Conservation (phyloP, 1,140 invertebrate species). For the Sycobia sp. region DNA sequence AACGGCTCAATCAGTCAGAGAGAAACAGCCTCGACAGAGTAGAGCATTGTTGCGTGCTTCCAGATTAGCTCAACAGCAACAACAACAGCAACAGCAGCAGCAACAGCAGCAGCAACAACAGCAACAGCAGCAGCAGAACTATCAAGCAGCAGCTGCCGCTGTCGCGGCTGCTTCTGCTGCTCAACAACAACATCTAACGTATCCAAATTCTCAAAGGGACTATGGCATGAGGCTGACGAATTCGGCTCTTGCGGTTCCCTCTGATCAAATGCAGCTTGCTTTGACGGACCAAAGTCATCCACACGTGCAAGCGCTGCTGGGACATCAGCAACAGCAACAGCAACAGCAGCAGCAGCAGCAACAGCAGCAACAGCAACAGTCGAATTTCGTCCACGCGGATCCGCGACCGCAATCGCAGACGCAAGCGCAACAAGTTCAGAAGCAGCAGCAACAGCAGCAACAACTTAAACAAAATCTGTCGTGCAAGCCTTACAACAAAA, state of each 20-base stretch:
- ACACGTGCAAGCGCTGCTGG: conserved; percentile 29
- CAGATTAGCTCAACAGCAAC: conserved; percentile 46
- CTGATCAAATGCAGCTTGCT: conserved; percentile 14
- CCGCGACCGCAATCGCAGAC: conserved; percentile 28
- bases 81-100: conserved; percentile 20
- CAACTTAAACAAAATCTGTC: conserved; percentile 12
- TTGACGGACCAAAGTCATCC: conserved; percentile 8
- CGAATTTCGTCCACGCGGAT: conserved; percentile 39
- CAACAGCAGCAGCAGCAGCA: conserved; percentile 23
- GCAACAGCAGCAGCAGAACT: conserved; percentile 17
- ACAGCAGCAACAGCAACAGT: conserved; percentile 28
- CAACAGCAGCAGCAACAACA: conserved; percentile 23
- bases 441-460: conserved; percentile 14
- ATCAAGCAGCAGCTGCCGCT: not conserved
- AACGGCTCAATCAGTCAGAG: conserved; percentile 37
- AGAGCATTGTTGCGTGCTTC: conserved; percentile 44
- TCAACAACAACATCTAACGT: conserved; percentile 42
- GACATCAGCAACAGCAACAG: not conserved
- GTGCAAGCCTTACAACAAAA: conserved; percentile 48
- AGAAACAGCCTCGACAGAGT: conserved; percentile 48
- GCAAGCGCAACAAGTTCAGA: conserved; percentile 29
- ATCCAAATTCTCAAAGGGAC: conserved; percentile 41
- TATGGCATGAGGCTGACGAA: conserved; percentile 51
- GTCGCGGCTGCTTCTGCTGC: not conserved
- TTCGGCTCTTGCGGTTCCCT: conserved; percentile 39